These are phyloP conservation scores for Trachemys scripta DNA, from an alignment of 2,113 vertebrate genomes.

Conservation along the genomic window DNA sequence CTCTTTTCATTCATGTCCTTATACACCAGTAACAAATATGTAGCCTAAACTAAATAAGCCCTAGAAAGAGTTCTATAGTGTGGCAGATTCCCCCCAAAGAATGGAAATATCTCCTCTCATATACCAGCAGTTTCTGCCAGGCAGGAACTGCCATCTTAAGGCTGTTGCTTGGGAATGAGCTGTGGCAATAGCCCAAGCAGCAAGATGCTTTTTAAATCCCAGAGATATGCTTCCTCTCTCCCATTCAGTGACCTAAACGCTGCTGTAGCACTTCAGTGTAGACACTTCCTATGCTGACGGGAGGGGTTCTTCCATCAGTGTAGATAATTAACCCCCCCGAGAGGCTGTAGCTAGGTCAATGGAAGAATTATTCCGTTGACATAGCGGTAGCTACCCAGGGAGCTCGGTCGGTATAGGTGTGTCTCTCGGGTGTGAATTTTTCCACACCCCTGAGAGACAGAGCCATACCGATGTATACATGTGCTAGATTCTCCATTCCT, in stretches of 20 bases:
- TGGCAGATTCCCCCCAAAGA: neutral
- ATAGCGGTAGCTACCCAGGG: neutral
- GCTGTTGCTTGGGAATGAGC: conserved; percentile 3
- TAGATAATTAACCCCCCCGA: neutral
- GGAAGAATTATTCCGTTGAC: neutral
- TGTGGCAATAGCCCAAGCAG: conserved; percentile 50
- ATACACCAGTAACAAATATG: neutral
- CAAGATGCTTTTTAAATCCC: conserved; percentile 18
- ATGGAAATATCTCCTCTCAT: neutral
- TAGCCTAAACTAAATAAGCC: neutral
- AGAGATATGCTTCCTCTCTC: conserved; percentile 15
- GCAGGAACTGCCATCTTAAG: neutral
- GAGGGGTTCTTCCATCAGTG: neutral
- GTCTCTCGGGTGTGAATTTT: neutral
- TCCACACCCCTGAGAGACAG: neutral
- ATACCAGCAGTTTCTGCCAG: neutral
- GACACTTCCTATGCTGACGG: neutral
- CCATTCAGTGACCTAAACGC: neutral
- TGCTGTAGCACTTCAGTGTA: conserved; percentile 7
- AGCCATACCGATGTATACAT: neutral
- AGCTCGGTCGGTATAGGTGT: neutral
- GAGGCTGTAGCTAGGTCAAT: neutral
- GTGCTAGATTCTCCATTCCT: neutral
- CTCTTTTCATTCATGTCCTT: neutral
- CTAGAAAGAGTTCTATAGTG: neutral